Conservation (phyloP, 2,113 vertebrate genomes). For the Xyliphius kryptos region DNA sequence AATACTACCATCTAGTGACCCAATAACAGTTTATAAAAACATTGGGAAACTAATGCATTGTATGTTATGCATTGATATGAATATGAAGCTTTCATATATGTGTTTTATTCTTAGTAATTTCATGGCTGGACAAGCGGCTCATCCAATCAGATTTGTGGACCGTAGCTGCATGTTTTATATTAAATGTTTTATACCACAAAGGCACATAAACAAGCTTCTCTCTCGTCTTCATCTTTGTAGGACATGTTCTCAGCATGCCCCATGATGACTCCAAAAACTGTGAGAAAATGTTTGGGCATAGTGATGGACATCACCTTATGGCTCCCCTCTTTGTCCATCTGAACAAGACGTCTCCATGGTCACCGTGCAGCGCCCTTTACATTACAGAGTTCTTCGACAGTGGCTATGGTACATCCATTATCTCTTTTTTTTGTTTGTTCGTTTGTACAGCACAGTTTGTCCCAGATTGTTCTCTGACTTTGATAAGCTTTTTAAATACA, state of each 20-base stretch:
- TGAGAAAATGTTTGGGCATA: constrained; percentile 73
- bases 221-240: constrained; percentile 54
- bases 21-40: no score
- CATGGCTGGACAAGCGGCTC: no score
- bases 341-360: constrained; percentile 86
- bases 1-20: no score
- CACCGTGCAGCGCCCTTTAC: constrained; percentile 87
- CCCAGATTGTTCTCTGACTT: not conserved
- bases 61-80: no score
- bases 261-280: constrained; percentile 92
- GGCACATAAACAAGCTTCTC: not conserved
- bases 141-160: no score
- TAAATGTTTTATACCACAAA: no score
- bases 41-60: no score
- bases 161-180: no score
- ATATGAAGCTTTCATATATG: no score
- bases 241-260: constrained; percentile 93
- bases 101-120: no score
- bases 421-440: no score
- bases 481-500: not conserved
- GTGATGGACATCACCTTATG: constrained; percentile 82
- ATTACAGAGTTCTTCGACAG: constrained; percentile 92
- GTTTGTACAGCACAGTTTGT: no score
- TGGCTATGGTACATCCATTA: constrained; percentile 77
- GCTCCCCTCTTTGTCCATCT: constrained; percentile 79